A percentile compares a stretch with the other conserved stretches of the same genome.
These are phyloP conservation scores for Eristalis arbustorum DNA, from an alignment of 2,888 invertebrate species.

Conservation along the genomic window DNA sequence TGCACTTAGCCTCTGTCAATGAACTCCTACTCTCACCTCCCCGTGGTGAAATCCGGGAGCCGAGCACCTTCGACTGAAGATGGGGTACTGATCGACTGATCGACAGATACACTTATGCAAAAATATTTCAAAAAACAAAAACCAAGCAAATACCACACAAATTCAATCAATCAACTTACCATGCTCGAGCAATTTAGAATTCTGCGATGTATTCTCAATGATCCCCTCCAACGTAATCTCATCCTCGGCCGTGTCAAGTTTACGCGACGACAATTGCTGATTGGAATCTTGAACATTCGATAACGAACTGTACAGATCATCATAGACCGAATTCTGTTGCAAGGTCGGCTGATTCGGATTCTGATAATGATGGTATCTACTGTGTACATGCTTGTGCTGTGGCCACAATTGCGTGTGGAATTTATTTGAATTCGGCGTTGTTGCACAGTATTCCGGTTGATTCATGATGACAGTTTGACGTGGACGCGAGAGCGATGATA, in stretches of 20 bases:
- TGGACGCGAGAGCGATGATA: background rate
- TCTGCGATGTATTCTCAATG: slow-evolving; percentile 43
- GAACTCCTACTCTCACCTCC: too few relatives aligned
- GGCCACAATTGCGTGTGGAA: slow-evolving; percentile 23
- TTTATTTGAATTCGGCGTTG: background rate
- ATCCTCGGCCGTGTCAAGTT: slow-evolving; percentile 44
- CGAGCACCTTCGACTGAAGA: too few relatives aligned
- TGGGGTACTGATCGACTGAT: too few relatives aligned
- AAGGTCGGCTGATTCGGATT: background rate
- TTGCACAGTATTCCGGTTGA: slow-evolving; percentile 17
- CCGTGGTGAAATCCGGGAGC: too few relatives aligned
- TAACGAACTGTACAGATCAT: slow-evolving; percentile 34
- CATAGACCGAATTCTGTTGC: background rate
- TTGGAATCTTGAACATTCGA: background rate
- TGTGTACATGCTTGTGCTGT: slow-evolving; percentile 6
- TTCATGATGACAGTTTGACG: slow-evolving; percentile 31
- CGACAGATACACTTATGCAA: too few relatives aligned
- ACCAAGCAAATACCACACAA: background rate
- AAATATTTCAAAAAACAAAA: background rate
- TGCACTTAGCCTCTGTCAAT: too few relatives aligned
- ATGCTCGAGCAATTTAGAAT: slow-evolving; percentile 42
- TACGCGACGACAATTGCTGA: background rate
- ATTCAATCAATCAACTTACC: slow-evolving; percentile 29
- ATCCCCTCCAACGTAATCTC: slow-evolving; percentile 46
- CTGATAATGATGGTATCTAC: slow-evolving; percentile 8